phyloP scores from a whole-genome alignment of 2,113 vertebrate genomes.

The Falco punctatus region DNA sequence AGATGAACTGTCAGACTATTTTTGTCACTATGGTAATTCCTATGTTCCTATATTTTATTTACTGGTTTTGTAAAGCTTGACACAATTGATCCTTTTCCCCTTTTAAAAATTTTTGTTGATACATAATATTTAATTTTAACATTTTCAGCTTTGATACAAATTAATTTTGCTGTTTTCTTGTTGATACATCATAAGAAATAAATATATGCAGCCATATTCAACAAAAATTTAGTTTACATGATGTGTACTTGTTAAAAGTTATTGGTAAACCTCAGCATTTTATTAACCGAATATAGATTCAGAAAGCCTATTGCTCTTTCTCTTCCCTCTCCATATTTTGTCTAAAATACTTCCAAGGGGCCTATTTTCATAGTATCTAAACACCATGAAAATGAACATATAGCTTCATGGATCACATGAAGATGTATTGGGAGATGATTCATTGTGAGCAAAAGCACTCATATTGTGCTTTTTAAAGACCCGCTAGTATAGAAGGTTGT shows the following conservation, averaged over 20 bases:
- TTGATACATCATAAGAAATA: not conserved
- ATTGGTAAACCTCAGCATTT: not conserved
- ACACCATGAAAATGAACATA: not conserved
- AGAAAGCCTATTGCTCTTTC: not conserved
- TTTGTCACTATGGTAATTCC: conserved; percentile 19
- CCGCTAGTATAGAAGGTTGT: not conserved
- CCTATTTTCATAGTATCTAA: not conserved
- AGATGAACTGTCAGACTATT: not conserved
- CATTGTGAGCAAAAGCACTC: not conserved
- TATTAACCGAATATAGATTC: not conserved
- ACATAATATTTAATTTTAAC: conserved; percentile 47
- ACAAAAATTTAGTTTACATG: not conserved
- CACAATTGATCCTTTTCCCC: conserved; percentile 25
- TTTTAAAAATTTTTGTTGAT: not conserved
- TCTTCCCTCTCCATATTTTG: not conserved
- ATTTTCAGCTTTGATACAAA: conserved; percentile 45
- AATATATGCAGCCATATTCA: conserved; percentile 5
- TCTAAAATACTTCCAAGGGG: not conserved
- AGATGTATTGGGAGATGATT: not conserved
- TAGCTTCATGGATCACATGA: not conserved
- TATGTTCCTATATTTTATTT: conserved; percentile 35
- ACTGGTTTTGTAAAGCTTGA: conserved; percentile 28
- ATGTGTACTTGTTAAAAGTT: not conserved
- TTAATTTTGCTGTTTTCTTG: conserved; percentile 8
- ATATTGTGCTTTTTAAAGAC: not conserved